Evolutionary conservation across 53 echinoderm and acorn worm species (phyloP).

Genomic region (Zoroaster sp.): DNA sequence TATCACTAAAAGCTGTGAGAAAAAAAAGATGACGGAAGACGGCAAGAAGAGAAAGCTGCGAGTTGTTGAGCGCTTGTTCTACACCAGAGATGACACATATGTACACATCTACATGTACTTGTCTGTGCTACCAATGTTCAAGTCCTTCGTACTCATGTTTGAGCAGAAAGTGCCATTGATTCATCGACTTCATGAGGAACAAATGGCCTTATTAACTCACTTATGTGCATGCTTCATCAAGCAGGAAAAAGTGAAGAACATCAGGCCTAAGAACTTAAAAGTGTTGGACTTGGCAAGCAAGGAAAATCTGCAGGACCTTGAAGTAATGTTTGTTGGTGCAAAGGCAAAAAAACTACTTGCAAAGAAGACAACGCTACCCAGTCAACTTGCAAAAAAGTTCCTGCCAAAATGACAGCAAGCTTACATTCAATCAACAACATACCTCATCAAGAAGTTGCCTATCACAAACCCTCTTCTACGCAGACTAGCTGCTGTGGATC

Average conservation of each 20-base stretch:
- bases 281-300: neutral
- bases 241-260: too few relatives aligned
- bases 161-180: slow-evolving; percentile 59
- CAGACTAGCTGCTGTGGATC: neutral
- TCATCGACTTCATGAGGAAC: slow-evolving; percentile 31
- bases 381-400: too few relatives aligned
- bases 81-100: neutral
- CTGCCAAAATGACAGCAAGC: neutral
- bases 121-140: slow-evolving; percentile 52
- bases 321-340: neutral
- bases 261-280: neutral
- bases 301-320: neutral
- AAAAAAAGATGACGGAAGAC: neutral
- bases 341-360: neutral
- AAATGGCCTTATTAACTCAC: neutral
- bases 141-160: slow-evolving; percentile 50
- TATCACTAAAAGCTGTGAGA: slow-evolving; percentile 16
- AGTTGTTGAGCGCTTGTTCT: slow-evolving; percentile 9
- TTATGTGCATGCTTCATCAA: neutral
- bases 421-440: neutral
- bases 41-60: slow-evolving; percentile 32
- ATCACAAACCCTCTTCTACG: neutral
- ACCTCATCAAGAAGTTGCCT: neutral
- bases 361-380: too few relatives aligned
- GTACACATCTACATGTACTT: slow-evolving; percentile 32